Evolutionary conservation across 1,140 invertebrate species (phyloP).

Genomic region (Sesamia nonagrioides): DNA sequence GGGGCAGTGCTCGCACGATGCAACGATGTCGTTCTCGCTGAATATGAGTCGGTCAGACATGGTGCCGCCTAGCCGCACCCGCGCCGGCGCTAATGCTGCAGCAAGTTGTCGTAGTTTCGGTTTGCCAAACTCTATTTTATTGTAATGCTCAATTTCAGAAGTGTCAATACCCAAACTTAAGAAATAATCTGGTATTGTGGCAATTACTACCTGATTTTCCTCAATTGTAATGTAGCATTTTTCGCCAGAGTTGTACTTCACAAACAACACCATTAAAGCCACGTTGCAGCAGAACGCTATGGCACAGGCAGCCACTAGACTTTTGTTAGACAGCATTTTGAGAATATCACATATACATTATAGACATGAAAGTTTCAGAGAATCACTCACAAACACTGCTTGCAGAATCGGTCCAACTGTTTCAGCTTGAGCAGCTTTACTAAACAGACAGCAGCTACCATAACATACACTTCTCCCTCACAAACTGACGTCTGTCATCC

Average conservation of each 20-base stretch:
- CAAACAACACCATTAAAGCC: slow-evolving; percentile 70
- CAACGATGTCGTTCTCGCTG: slow-evolving; percentile 68
- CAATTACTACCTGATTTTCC: slow-evolving; percentile 64
- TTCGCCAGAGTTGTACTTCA: slow-evolving; percentile 74
- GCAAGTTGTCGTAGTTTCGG: slow-evolving; percentile 87
- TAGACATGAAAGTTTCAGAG: slow-evolving; percentile 24
- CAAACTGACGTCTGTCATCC: background rate
- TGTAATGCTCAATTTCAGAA: slow-evolving; percentile 74
- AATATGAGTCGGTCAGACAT: slow-evolving; percentile 90
- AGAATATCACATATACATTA: slow-evolving; percentile 26
- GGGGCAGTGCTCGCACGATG: slow-evolving; percentile 69
- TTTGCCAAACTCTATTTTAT: slow-evolving; percentile 77
- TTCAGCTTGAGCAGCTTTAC: slow-evolving; percentile 36
- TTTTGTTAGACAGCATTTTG: slow-evolving; percentile 81
- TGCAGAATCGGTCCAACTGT: slow-evolving; percentile 4
- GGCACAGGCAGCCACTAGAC: slow-evolving; percentile 72
- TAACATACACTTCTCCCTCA: background rate
- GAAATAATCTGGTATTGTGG: slow-evolving; percentile 74
- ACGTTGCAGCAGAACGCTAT: slow-evolving; percentile 75
- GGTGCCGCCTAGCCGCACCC: slow-evolving; percentile 90
- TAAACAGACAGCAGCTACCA: slow-evolving; percentile 12
- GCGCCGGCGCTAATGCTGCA: slow-evolving; percentile 88
- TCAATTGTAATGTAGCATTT: slow-evolving; percentile 75
- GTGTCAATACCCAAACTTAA: slow-evolving; percentile 84
- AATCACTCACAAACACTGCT: slow-evolving; percentile 24